These are phyloP conservation scores for Ectropis grisescens DNA, from an alignment of 1,140 invertebrate species.

Conservation along the genomic window DNA sequence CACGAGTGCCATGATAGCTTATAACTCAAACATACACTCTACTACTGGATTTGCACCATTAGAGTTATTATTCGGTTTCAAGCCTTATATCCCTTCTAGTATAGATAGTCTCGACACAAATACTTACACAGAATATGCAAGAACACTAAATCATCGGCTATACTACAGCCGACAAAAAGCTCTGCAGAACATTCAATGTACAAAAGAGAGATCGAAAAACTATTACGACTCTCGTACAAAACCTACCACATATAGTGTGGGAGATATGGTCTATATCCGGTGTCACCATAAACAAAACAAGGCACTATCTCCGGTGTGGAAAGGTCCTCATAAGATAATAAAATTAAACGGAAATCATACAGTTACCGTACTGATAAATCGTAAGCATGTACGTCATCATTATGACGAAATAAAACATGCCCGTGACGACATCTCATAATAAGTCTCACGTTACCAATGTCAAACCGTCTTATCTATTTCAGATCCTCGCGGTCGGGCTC, in stretches of 20 bases:
- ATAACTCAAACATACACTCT: slow-evolving; percentile 3
- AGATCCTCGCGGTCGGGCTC: too few species aligned
- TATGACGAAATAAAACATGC: slow-evolving; percentile 3
- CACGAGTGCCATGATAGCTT: slow-evolving; percentile 6
- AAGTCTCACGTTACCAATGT: too few species aligned
- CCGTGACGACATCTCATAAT: not conserved
- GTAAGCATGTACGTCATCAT: slow-evolving; percentile 5
- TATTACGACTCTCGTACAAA: slow-evolving; percentile 5
- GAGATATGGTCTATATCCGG: slow-evolving; percentile 3
- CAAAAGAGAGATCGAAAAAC: slow-evolving; percentile 8
- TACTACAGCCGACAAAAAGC: slow-evolving; percentile 4
- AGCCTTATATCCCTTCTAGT: slow-evolving; percentile 2
- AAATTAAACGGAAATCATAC: slow-evolving; percentile 8
- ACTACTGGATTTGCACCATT: slow-evolving; percentile 6
- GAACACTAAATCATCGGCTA: slow-evolving; percentile 4
- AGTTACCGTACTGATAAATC: slow-evolving; percentile 4
- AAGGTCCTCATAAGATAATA: slow-evolving; percentile 7
- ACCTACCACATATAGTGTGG: slow-evolving; percentile 5
- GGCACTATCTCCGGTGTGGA: slow-evolving; percentile 7
- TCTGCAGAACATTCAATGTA: slow-evolving; percentile 2
- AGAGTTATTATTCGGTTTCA: slow-evolving; percentile 6
- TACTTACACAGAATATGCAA: slow-evolving; percentile 7
- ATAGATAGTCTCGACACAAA: not conserved
- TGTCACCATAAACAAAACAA: slow-evolving; percentile 3
- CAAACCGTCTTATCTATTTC: too few species aligned